Evolutionary conservation across 1,140 invertebrate species (phyloP), one percentile per base, ranked within the genome.

Genomic region (Drosophila willistoni): DNA sequence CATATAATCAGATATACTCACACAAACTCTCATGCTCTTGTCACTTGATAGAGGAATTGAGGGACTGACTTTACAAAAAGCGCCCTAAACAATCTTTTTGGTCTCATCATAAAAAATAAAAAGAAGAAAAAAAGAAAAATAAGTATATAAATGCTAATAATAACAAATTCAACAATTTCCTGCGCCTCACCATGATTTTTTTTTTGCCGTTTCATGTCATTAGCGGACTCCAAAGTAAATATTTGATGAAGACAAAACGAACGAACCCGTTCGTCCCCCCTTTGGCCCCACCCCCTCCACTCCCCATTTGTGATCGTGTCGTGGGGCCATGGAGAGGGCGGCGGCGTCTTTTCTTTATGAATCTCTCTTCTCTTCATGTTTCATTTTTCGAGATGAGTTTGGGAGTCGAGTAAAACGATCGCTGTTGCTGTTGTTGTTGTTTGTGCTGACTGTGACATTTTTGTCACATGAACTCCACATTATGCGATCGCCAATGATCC

Each of bases 141-240:
- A 51, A 51, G 60, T 75, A 62, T 25, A 65, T 76, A 75, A 76
- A 76, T 75, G 73, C 72, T 76, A 76, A 76, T 76, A 76, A 76
- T 77, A 77, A 77, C 73, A 77, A 70, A 71, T 77, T 77, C 74
- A 77, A 77, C 59, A 61, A 63, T 77, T 77, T 77, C 74, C 74
- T 77, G 73, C 73, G 42, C 69, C 42, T 34, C 34, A 14, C 7
- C 63, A 22, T 55, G 33, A 17, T 36, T 33, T 51, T 51, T 33
- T 29, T 61, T 61, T 12, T 39, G 71, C 44, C 67, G 73, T 68
- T 74, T 76, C 64, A 76, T 77, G 68, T 77, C 75, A 77, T 77
- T 77, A 77, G 75, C 75, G 67, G 75, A 54, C 74, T 67, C 74
- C 63, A 65, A 77, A 77, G 74, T 77, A 77, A 77, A 77, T 77